Percentiles rank a stretch among this genome's conserved stretches.
Conservation (phyloP, 2,797 vertebrate species). For the Lithobates sylvaticus region DNA sequence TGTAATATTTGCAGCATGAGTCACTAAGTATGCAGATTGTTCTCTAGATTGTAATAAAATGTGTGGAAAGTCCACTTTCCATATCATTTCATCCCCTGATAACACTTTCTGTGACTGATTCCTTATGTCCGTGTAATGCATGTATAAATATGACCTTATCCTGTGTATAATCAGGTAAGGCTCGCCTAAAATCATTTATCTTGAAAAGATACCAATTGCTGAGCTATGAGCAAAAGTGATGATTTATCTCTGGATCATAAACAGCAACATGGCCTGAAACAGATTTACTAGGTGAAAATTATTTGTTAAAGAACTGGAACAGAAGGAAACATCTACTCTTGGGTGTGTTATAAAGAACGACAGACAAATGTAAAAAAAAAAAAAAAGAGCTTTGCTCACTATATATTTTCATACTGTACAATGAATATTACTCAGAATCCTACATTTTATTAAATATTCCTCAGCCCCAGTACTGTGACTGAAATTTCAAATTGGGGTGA, state of each 20-base stretch:
- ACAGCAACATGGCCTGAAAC: not conserved
- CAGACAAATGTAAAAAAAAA: no score
- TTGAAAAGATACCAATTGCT: not conserved
- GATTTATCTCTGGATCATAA: not conserved
- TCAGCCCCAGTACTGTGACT: no score
- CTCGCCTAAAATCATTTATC: not conserved
- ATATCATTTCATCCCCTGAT: not conserved
- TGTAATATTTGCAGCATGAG: conserved; percentile 39
- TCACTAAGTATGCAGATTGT: conserved; percentile 47
- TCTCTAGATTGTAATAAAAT: conserved; percentile 17
- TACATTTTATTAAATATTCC: no score
- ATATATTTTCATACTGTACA: no score
- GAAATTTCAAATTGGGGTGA: no score
- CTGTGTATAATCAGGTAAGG: not conserved
- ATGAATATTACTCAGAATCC: no score
- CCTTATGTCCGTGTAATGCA: conserved; percentile 5
- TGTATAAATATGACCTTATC: not conserved
- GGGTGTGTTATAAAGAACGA: no score
- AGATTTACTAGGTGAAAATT: no score
- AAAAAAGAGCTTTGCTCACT: no score
- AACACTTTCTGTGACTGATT: conserved; percentile 10
- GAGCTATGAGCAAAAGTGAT: not conserved
- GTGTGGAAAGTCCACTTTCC: not conserved
- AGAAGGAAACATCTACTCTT: no score
- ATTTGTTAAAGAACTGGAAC: no score